A percentile compares a stretch with the other conserved stretches of the same genome.
Conservation (phyloP, 2,797 vertebrate species). For the Etheostoma perlongum region DNA sequence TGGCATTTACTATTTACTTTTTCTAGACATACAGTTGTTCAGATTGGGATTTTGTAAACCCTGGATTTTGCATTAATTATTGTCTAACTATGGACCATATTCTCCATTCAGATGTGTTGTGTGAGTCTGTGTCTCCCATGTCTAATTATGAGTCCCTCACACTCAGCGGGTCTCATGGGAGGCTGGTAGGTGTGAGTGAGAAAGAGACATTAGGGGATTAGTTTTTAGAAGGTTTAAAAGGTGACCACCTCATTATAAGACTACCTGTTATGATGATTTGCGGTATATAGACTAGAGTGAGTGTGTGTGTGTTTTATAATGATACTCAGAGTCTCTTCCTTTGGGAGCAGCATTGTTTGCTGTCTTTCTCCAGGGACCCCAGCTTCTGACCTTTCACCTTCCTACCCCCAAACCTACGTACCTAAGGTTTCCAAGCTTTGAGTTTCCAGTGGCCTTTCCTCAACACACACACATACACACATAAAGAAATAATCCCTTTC, state of each 20-base stretch:
- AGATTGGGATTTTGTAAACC: neutral
- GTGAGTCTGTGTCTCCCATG: conserved; percentile 27
- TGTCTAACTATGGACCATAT: conserved; percentile 29
- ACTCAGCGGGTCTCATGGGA: conserved; percentile 59
- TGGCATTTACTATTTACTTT: neutral
- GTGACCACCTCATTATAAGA: conserved; percentile 81
- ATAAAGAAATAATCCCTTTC: conserved; percentile 29
- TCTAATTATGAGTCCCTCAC: conserved; percentile 63
- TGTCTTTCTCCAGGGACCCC: conserved; percentile 67
- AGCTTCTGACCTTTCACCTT: conserved; percentile 74
- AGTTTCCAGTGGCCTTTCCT: conserved; percentile 30
- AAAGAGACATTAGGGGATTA: conserved; percentile 63
- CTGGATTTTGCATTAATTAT: conserved; percentile 25
- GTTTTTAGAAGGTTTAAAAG: conserved; percentile 74
- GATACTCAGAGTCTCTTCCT: conserved; percentile 64
- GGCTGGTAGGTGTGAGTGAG: conserved; percentile 61
- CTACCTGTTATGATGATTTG: conserved; percentile 76
- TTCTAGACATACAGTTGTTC: conserved; percentile 7
- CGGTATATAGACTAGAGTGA: conserved; percentile 28
- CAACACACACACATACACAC: neutral
- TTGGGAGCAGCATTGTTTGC: conserved; percentile 63
- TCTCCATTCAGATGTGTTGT: conserved; percentile 32
- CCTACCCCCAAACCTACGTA: conserved; percentile 50
- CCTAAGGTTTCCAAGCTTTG: conserved; percentile 53
- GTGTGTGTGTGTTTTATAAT: conserved; percentile 67